Conservation (phyloP, 2,797 vertebrate species). For the Columba guinea region DNA sequence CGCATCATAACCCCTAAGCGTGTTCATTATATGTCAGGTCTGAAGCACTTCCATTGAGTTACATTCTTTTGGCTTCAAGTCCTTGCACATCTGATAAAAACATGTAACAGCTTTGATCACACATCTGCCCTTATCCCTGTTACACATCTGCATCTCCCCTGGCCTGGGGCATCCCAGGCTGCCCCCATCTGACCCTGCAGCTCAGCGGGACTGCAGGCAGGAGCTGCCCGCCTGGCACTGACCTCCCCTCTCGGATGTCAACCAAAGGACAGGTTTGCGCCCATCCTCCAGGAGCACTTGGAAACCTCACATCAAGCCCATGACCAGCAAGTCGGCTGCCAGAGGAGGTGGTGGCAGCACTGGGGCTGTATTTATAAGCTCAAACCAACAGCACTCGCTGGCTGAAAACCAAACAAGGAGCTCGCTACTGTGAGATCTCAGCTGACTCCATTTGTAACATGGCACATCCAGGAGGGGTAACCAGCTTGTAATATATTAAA, state of each 20-base stretch:
- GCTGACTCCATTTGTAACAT: constrained; percentile 2
- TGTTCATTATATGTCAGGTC: accelerated
- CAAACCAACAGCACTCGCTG: neutral
- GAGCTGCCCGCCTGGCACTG: neutral
- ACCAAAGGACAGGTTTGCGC: neutral
- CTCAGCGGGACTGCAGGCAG: neutral
- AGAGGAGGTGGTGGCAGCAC: neutral
- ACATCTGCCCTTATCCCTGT: neutral
- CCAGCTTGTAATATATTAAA: constrained; percentile 49
- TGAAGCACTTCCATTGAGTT: neutral
- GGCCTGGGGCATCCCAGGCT: neutral
- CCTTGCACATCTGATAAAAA: neutral
- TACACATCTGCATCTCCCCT: neutral
- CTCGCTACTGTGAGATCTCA: constrained; percentile 12
- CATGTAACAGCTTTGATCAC: neutral
- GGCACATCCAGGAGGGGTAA: neutral
- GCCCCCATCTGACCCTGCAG: neutral
- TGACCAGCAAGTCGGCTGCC: neutral
- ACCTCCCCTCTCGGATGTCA: neutral
- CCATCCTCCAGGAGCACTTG: neutral
- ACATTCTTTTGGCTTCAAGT: neutral
- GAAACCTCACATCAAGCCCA: neutral
- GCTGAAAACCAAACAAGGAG: constrained; percentile 37
- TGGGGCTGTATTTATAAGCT: neutral
- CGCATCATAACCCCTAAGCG: neutral